Evolutionary conservation across 2,113 vertebrate species (phyloP), one percentile per base, ranked within the genome.

Genomic region (Rhinolophus ferrumequinum): DNA sequence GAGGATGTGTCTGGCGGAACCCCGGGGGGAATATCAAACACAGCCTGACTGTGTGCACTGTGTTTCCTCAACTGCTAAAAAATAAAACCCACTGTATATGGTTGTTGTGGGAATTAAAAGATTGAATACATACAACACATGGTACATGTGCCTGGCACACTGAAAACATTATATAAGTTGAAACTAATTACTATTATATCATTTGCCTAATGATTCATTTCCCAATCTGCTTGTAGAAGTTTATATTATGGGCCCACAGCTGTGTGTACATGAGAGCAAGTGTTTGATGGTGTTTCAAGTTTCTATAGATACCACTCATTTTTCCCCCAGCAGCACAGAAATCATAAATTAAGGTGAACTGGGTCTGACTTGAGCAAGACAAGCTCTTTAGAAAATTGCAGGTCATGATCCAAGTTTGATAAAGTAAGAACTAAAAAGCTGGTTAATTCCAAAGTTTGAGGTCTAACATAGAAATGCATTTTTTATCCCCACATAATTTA

Each of bases 371-470:
- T 89, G 84, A 80, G n/a, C 58, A 92, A 41, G 44, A 85, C 67
- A 84, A 88, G 54, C 28, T 93, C 67, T 41, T 79, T 89, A 94
- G 70, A 93, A 97, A 94, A 86, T 96, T 95, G 47, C 22, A 93
- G 80, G 84, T 95, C 72, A 82, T 96, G 94, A 84, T 82, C 47
- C 26, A 38, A 62, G n/a, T 93, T 94, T 90, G n/a, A 82, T 75
- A 96, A 96, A 97, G 41, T 82, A 93, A 88, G 35, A 83, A 26
- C 56, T 41, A 33, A 54, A 92, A 95, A 94, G 22, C 56, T 69
- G 54, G 58, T 96, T 92, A 85, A 94, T 94, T 94, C 58, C 50
- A 97, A 96, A 94, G 54, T 91, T 93, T 88, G 84, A 64, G 33
- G 60, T 90, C 76, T 64, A 90, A 88, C 60, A 76, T 12, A 64